Base-by-base conservation (phyloP, 30 jellyfish, hydroid and myxozoan genomes). In the Mastigias papua region DNA sequence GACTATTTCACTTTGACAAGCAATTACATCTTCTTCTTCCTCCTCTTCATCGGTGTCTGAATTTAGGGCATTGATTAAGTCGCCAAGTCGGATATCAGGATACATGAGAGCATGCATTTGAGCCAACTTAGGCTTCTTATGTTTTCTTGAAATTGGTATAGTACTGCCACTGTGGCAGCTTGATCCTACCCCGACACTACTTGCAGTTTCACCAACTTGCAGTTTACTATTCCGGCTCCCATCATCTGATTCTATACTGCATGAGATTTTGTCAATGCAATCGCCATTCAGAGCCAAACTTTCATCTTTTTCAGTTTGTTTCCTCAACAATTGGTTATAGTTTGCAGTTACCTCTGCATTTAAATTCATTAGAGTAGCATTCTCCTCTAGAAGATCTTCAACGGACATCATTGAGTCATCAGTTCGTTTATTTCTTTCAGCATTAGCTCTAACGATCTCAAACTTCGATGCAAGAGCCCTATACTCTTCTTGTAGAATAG, bases 351-450 rank as follows among this genome's bases (percentile, higher is more conserved):
- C 71, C 32, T 67, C 81, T 61, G 34, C 87, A 33, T 84, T 84
- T 32, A 37, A 80, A 69, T 84, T 87, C 87, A 72, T 84, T 25
- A 84, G 75, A 35, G 34, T 84, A 1, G 93, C 93, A 70, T 84
- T 84, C 61, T 84, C 93, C 37, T 69, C 87, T 0, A 84, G 75
- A 20, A 84, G 49, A 9, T 84, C 93, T 63, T 84, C 87, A 34
- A 72, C 26, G 1, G 93, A 70, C 5, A 84, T 84, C 87, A 70
- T 73, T 15, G 54, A 46, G 21, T 84, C 93, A 32, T 62, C 73
- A 60, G 34, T 73, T 51, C 62, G 89, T 2, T 66, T 23, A 20
- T 23, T 21, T 28, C 71, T 72, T n/a, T 63, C 83, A 29, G 83
- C 82, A 8, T 51, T 49, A 46, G 75, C 79, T 33, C 58, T 84